These are phyloP conservation scores for Limanda limanda DNA, from an alignment of 2,113 vertebrate genomes.

Conservation along the genomic window DNA sequence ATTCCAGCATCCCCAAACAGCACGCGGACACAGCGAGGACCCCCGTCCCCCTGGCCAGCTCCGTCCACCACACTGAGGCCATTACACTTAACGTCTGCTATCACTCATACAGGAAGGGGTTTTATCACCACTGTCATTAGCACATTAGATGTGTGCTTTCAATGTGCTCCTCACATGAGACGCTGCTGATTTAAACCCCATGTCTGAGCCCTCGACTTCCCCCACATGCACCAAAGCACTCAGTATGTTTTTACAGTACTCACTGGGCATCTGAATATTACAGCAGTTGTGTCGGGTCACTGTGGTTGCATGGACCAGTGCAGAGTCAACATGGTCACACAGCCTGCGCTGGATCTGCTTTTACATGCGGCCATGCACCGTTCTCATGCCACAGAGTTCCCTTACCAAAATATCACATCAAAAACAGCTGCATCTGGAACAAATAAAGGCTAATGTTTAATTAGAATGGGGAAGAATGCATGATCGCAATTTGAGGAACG, in stretches of 20 bases:
- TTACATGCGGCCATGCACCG: conserved; percentile 28
- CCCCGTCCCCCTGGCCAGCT: too few relatives aligned
- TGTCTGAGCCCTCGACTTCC: too few relatives aligned
- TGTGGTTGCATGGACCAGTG: conserved; percentile 38
- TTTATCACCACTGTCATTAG: conserved; percentile 53
- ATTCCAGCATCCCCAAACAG: conserved; percentile 49
- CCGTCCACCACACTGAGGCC: conserved; percentile 40
- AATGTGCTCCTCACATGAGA: conserved; percentile 50
- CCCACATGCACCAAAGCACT: too few relatives aligned
- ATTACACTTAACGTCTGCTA: conserved; percentile 42
- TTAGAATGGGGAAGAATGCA: conserved; percentile 84
- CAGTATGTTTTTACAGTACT: not conserved
- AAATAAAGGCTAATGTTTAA: conserved; percentile 86
- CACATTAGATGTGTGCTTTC: conserved; percentile 50
- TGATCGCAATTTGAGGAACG: conserved; percentile 82
- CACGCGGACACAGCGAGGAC: conserved; percentile 13
- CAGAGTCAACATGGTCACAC: conserved; percentile 55
- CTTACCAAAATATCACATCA: conserved; percentile 74
- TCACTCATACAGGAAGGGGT: conserved; percentile 44
- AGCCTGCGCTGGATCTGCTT: conserved; percentile 26
- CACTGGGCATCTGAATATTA: conserved; percentile 57
- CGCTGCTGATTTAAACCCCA: conserved; percentile 36
- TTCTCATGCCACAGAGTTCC: conserved; percentile 71
- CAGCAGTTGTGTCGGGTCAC: conserved; percentile 41
- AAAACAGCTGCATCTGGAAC: conserved; percentile 84